phyloP scores from a whole-genome alignment of 2,888 invertebrate genomes.

The Amphipoea oculea region DNA sequence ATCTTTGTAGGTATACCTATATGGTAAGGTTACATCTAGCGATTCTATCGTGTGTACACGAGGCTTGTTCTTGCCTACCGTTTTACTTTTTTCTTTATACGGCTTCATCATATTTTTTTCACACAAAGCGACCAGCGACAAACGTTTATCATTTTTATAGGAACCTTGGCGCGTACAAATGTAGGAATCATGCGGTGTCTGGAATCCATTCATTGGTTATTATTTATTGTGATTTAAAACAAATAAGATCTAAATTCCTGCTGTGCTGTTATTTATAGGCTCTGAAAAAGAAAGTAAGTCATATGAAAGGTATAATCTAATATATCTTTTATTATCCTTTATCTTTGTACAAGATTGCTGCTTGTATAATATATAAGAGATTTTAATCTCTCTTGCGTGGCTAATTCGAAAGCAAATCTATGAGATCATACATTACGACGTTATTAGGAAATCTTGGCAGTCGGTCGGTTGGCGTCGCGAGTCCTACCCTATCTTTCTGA shows the following conservation, averaged over 20 bases:
- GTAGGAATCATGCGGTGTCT: slow-evolving; percentile 78
- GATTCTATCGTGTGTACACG: slow-evolving; percentile 18
- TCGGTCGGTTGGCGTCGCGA: background rate
- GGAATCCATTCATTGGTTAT: slow-evolving; percentile 75
- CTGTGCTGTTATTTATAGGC: slow-evolving; percentile 76
- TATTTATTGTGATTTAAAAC: slow-evolving; percentile 84
- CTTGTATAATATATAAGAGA: background rate
- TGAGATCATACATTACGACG: background rate
- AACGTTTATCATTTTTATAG: slow-evolving; percentile 85
- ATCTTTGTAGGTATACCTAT: slow-evolving; percentile 19
- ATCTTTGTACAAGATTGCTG: background rate
- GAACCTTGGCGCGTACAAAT: slow-evolving; percentile 74
- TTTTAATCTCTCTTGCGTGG: background rate
- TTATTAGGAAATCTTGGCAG: background rate
- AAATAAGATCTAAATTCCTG: slow-evolving; percentile 83
- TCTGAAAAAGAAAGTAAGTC: slow-evolving; percentile 68
- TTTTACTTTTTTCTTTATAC: slow-evolving; percentile 63
- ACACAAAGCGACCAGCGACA: slow-evolving; percentile 71
- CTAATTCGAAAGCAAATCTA: background rate
- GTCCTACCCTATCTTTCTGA: background rate
- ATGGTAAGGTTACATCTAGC: slow-evolving; percentile 43
- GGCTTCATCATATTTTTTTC: slow-evolving; percentile 66
- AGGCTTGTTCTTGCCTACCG: slow-evolving; percentile 63
- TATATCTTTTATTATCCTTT: slow-evolving; percentile 10
- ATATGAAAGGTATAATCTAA: slow-evolving; percentile 36